Evolutionary conservation across 2,888 invertebrate genomes (phyloP).

Genomic region (Thyatira batis): DNA sequence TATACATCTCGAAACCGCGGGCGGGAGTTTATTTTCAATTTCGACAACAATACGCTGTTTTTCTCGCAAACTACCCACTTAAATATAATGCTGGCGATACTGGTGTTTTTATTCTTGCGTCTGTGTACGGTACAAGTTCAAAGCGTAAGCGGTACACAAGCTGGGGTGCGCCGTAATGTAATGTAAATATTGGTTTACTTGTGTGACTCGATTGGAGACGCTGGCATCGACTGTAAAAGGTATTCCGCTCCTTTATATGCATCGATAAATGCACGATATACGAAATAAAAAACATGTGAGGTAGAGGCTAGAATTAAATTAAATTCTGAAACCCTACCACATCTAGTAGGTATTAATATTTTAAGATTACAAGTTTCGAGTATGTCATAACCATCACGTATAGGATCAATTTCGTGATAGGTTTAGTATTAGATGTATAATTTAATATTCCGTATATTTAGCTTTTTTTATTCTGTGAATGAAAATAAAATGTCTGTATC

Average conservation of each 20-base stretch:
- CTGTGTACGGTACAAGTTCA: constrained; percentile 22
- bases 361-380: too few relatives aligned
- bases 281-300: too few relatives aligned
- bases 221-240: not conserved
- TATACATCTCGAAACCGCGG: constrained; percentile 33
- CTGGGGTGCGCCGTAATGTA: not conserved
- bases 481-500: too few relatives aligned
- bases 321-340: too few relatives aligned
- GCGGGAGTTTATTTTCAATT: constrained; percentile 75
- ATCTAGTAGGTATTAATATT: too few relatives aligned
- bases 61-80: constrained; percentile 78
- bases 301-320: too few relatives aligned
- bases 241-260: not conserved
- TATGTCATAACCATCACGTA: too few relatives aligned
- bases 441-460: too few relatives aligned
- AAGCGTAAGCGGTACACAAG: constrained; percentile 21
- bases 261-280: not conserved
- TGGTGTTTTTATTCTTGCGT: constrained; percentile 56
- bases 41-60: constrained; percentile 75
- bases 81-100: constrained; percentile 76
- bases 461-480: too few relatives aligned
- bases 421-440: too few relatives aligned
- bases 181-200: not conserved
- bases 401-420: too few relatives aligned
- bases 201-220: not conserved